Base-by-base conservation (phyloP, 2,888 invertebrate species). In the Limnephilus auricula region DNA sequence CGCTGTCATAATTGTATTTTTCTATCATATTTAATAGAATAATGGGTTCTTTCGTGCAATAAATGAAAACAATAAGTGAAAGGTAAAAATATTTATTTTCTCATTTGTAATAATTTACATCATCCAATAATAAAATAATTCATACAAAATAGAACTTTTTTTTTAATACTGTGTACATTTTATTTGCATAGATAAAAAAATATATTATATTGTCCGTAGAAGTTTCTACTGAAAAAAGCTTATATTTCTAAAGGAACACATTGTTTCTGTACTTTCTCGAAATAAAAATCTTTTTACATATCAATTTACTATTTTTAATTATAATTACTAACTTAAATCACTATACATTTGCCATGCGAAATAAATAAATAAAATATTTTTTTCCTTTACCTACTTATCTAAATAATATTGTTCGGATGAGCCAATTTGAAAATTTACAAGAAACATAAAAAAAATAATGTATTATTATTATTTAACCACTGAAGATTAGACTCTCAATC, bases 221-320 rank as follows among this genome's bases (percentile, higher is more conserved):
- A 13, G 30, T 80, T 80, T 31, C 30, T 32, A 80, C n/a, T 65
- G 65, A 65, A 65, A 65, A 50, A 65, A 65, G 9, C 80, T 32
- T 40, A 37, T 85, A 85, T 34, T 34, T 85, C 85, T 85, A 85
- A 85, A 85, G 85, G 85, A 85, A 85, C 85, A 85, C 85, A 45
- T 85, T 85, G 30, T 45, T 82, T 32, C 82, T 82, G 32, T 32
- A 34, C 82, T 34, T 82, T 82, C 82, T 82, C 34, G 18, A 34
- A 82, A 34, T 82, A 65, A 65, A 65, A 65, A 5, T n/a, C 65
- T 65, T 65, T 65, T 65, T 65, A 65, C 65, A 65, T 25, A 1
- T n/a, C 9, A 25, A n/a, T n/a, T 65, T 25, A 65, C 65, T n/a
- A 25, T 9, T 25, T 65, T 9, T 65, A 9, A n/a, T 25, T 65